Base-by-base conservation (phyloP, 2,888 invertebrate genomes). In the Drosophila dives region DNA sequence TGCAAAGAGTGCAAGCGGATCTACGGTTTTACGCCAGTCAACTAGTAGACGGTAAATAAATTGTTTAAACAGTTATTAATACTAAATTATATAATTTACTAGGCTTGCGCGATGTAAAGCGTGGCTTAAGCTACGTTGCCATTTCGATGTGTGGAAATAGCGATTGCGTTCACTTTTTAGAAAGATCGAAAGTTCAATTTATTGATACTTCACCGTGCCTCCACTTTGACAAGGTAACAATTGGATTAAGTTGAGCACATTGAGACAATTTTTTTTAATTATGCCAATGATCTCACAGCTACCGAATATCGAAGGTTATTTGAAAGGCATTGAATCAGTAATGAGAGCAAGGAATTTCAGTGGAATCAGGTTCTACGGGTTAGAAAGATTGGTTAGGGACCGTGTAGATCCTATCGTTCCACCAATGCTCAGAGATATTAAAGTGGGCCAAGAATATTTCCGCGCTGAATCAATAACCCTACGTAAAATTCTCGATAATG, bases 221-320 rank as follows among this genome's bases (percentile, higher is more conserved):
- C 6, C 54, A 54, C 53, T 34, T 54, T 54, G 54, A 54, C 36
- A 26, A 29, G 29, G 50, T 50, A n/a, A n/a, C 26, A n/a, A 50
- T 17, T n/a, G 1, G 7, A 26, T 29, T n/a, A 11, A 12, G 7
- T 45, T 20, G 12, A 45, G 12, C 7, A 45, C 1, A 12, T 23
- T 4, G 7, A 45, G 7, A 12, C 8, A 38, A 38, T 45, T 8
- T 23, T 23, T 15, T 4, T 45, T 8, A 15, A 26, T 8, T 23
- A 17, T 12, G 6, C 3, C 3, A 12, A 17, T 26, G 20, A 23
- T 23, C n/a, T n/a, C 29, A 12, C 29, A 50, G 50, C 11, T 50
- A 29, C 50, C 50, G 29, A 6, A 29, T n/a, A 15, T 29, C 12
- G 12, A 15, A 6, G 10, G n/a, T 50, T 50, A 50, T 17, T 11